Evolutionary conservation across 2,113 vertebrate species (phyloP), one percentile per base, ranked within the genome.

Genomic region (Hemibates koningsi): DNA sequence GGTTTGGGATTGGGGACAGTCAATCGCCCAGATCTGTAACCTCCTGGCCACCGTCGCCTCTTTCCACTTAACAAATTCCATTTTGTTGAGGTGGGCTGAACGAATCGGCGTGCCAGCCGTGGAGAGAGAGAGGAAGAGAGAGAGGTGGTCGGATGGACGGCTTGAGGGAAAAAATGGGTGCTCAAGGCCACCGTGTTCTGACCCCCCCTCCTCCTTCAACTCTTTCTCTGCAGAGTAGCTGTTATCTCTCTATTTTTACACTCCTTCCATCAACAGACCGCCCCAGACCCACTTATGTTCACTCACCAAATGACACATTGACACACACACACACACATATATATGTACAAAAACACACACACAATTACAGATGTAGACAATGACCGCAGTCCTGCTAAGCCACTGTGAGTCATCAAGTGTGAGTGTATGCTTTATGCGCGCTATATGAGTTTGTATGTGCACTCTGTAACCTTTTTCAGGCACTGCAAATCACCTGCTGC

Each of bases 171-270:
- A 66, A 84, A 92, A 93, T 87, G 84, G 91, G 88, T 61, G 91
- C 92, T 95, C 94, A 96, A 94, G 96, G 94, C 94, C 92, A 89
- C 90, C 29, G 53, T 24, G 80, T 66, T 91, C 88, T 84, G 86
- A 89, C 85, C 92, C 84, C 88, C 93, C 19, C 16, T 43, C 57
- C 87, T 84, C 81, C 90, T 79, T 88, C 84, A 68, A 90, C 92
- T 91, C 91, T 92, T 89, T 92, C n/a, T 83, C 90, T 93, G 27
- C 90, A 84, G 91, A 95, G 94, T 95, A 93, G 93, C 94, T 95
- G 92, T 96, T 95, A 93, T 93, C 93, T 94, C 93, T 96, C 95
- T 96, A 95, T 96, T 96, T 96, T 96, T 96, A 96, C 94, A 93
- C 93, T 95, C 91, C 92, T 91, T 94, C 95, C 95, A 96, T 96